phyloP scores from a whole-genome alignment of 2,888 invertebrate species.

The Lutraria lutraria region DNA sequence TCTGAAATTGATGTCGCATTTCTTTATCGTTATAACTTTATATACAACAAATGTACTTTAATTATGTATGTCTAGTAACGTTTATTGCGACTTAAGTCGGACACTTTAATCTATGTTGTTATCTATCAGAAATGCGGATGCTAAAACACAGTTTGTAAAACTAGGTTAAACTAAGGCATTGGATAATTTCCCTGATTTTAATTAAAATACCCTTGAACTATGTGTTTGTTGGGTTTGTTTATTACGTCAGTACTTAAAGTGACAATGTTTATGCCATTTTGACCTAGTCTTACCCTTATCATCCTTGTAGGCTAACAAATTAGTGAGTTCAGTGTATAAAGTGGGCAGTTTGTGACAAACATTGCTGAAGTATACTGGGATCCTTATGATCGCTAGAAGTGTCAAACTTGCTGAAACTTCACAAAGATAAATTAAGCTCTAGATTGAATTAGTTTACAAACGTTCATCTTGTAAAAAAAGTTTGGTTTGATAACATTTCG shows the following conservation, averaged over 20 bases:
- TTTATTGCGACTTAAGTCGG: no score
- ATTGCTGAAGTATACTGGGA: background rate
- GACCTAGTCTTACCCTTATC: conserved; percentile 12
- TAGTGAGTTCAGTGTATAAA: background rate
- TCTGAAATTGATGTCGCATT: no score
- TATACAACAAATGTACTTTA: no score
- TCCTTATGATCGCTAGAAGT: background rate
- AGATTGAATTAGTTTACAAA: background rate
- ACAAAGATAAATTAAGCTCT: background rate
- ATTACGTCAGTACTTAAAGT: background rate
- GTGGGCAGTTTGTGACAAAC: conserved; percentile 4
- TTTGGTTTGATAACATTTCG: background rate
- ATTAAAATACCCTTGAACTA: background rate
- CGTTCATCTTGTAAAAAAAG: background rate
- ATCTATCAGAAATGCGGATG: no score
- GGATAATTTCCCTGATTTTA: background rate
- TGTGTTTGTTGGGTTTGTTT: background rate
- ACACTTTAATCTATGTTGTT: no score
- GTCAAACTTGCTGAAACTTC: conserved; percentile 3
- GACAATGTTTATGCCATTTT: conserved; percentile 6
- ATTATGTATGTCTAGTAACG: no score
- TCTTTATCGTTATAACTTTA: no score
- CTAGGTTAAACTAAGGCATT: background rate
- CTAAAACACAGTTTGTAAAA: background rate
- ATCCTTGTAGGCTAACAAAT: background rate